A percentile compares a stretch with the other conserved stretches of the same genome.
These are phyloP conservation scores for Orthosia gracilis DNA, from an alignment of 2,888 invertebrate genomes.

Conservation along the genomic window DNA sequence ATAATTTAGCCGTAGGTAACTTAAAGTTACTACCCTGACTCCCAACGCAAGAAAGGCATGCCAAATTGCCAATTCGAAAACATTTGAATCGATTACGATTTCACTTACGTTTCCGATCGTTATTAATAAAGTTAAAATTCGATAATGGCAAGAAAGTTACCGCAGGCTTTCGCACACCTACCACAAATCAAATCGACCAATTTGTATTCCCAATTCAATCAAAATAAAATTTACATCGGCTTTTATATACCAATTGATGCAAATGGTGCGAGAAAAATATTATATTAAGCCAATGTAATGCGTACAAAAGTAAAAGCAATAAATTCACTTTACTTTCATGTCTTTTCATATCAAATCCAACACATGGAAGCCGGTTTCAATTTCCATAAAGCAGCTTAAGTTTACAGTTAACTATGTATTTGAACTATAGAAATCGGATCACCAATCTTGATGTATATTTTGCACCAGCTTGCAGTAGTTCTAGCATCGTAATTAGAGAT, in stretches of 20 bases:
- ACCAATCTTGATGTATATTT: background rate
- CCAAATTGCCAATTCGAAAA: conserved; percentile 31
- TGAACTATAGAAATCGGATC: background rate
- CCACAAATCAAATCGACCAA: conserved; percentile 64
- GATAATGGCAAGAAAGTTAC: conserved; percentile 62
- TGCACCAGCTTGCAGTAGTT: background rate
- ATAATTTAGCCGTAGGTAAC: background rate
- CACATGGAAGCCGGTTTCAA: background rate
- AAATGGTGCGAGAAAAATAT: conserved; percentile 32
- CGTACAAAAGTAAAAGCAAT: conserved; percentile 12
- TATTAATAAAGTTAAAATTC: conserved; percentile 63
- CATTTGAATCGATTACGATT: conserved; percentile 62
- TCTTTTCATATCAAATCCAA: background rate
- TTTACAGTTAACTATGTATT: background rate
- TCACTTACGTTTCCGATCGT: conserved; percentile 60
- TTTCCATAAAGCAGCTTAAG: background rate
- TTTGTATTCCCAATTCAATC: conserved; percentile 62
- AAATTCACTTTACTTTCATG: conserved; percentile 25
- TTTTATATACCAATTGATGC: conserved; percentile 39
- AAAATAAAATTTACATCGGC: conserved; percentile 55
- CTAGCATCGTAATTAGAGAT: background rate
- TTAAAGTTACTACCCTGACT: background rate
- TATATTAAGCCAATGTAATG: background rate
- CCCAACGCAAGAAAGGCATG: conserved; percentile 9
- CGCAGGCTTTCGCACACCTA: conserved; percentile 63